phyloP scores from a whole-genome alignment of 2,113 vertebrate genomes.

The Forbesichthys agassizii region DNA sequence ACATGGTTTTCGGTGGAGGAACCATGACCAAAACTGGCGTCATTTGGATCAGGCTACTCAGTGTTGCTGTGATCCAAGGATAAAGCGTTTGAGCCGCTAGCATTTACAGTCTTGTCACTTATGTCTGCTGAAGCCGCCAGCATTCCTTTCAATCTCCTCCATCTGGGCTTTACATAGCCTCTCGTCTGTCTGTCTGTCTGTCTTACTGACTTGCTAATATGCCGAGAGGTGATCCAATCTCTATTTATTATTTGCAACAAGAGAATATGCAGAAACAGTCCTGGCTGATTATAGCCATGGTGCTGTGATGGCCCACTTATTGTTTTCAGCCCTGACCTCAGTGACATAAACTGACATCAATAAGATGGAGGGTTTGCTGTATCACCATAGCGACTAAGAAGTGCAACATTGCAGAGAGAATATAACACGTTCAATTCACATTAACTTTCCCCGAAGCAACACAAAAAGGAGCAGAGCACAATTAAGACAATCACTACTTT shows the following conservation, averaged over 20 bases:
- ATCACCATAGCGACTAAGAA: slow-evolving; percentile 16
- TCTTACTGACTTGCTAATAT: slow-evolving; percentile 17
- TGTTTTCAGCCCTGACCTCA: slow-evolving; percentile 35
- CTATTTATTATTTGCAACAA: slow-evolving; percentile 9
- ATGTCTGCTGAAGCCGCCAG: slow-evolving; percentile 46
- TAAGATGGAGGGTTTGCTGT: slow-evolving; percentile 29
- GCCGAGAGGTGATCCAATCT: slow-evolving; percentile 11
- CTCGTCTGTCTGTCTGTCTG: slow-evolving; percentile 2
- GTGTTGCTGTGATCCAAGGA: slow-evolving; percentile 19
- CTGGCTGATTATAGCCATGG: slow-evolving; percentile 37
- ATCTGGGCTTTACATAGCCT: slow-evolving; percentile 40
- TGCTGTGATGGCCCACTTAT: slow-evolving; percentile 32
- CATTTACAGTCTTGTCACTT: slow-evolving; percentile 19
- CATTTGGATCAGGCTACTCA: slow-evolving; percentile 17
- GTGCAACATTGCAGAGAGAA: slow-evolving; percentile 14
- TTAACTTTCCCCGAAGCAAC: slow-evolving; percentile 3
- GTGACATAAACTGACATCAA: slow-evolving; percentile 33
- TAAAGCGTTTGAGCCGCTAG: slow-evolving; percentile 18
- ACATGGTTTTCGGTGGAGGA: neutral
- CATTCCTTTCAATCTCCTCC: slow-evolving; percentile 39
- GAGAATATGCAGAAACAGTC: slow-evolving; percentile 19
- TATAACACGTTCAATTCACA: slow-evolving; percentile 7
- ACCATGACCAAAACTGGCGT: slow-evolving; percentile 12
- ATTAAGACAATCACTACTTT: neutral
- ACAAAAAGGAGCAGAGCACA: slow-evolving; percentile 3